Percentiles rank a stretch among this genome's conserved stretches.
Conservation (phyloP, 2,797 vertebrate genomes). For the Ibycter americanus region DNA sequence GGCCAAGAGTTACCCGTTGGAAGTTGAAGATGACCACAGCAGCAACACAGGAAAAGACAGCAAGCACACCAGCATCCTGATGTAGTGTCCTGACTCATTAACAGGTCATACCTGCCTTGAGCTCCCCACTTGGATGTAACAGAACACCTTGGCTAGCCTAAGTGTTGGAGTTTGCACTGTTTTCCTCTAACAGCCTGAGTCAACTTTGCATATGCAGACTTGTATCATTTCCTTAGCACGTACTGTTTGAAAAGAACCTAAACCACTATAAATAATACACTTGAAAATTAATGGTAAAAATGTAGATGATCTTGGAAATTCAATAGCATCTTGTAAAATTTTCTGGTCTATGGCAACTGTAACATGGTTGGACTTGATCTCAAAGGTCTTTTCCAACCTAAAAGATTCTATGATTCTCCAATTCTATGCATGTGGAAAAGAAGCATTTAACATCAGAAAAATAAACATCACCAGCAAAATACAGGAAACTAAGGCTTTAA, state of each 20-base stretch:
- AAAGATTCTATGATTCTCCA: no score
- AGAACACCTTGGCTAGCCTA: neutral
- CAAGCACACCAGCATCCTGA: neutral
- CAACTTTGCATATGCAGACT: neutral
- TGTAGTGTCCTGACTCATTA: neutral
- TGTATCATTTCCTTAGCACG: neutral
- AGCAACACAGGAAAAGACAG: neutral
- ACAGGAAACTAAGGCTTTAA: neutral
- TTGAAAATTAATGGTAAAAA: neutral
- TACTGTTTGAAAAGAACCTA: neutral
- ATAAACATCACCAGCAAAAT: neutral
- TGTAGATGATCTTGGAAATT: neutral
- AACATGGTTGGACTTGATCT: neutral
- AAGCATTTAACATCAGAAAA: neutral
- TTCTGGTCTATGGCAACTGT: neutral
- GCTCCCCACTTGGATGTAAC: neutral
- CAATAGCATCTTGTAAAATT: neutral
- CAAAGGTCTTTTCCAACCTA: no score
- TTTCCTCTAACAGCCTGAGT: neutral
- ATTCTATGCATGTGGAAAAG: neutral
- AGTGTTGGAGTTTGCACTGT: accelerated
- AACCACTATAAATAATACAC: neutral
- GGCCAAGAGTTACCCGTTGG: neutral
- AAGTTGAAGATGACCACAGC: neutral
- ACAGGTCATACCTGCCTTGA: neutral